A percentile compares a stretch with the other conserved stretches of the same genome.
Conservation (phyloP, 2,113 vertebrate genomes). For the Carassius carassius region DNA sequence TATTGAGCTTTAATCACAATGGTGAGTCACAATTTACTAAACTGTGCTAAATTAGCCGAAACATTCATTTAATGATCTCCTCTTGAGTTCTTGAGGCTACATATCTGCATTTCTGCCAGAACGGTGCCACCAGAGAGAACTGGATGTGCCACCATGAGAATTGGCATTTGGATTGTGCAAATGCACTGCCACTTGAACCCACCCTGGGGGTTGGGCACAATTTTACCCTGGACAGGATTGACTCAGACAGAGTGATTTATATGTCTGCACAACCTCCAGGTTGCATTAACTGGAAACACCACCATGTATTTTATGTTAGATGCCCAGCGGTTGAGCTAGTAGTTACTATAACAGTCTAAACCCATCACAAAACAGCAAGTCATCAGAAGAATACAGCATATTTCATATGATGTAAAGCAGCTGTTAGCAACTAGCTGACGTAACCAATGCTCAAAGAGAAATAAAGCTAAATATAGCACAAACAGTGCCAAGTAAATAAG, state of each 20-base stretch:
- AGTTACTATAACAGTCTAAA: not conserved
- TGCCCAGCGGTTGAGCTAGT: not conserved
- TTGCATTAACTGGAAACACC: not conserved
- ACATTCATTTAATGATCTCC: too few species aligned
- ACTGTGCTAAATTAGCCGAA: too few species aligned
- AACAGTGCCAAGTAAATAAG: slow-evolving; percentile 25
- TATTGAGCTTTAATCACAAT: too few species aligned
- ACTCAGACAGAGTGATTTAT: not conserved
- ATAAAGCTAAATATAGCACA: not conserved
- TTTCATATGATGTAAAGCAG: not conserved
- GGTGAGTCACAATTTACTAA: too few species aligned
- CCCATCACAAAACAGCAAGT: not conserved
- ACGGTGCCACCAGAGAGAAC: slow-evolving; percentile 8
- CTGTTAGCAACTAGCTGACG: not conserved
- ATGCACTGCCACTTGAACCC: not conserved
- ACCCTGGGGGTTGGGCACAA: not conserved
- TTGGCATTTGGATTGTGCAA: not conserved
- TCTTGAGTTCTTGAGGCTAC: not conserved
- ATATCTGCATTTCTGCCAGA: not conserved
- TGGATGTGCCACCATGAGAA: slow-evolving; percentile 15
- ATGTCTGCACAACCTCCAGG: not conserved
- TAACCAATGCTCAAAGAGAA: not conserved
- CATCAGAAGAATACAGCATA: not conserved
- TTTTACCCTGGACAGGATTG: not conserved
- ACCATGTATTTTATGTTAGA: not conserved